A percentile compares a stretch with the other conserved stretches of the same genome.
These are phyloP conservation scores for Mungos mungo DNA, from an alignment of 2,113 vertebrate genomes.

Conservation along the genomic window DNA sequence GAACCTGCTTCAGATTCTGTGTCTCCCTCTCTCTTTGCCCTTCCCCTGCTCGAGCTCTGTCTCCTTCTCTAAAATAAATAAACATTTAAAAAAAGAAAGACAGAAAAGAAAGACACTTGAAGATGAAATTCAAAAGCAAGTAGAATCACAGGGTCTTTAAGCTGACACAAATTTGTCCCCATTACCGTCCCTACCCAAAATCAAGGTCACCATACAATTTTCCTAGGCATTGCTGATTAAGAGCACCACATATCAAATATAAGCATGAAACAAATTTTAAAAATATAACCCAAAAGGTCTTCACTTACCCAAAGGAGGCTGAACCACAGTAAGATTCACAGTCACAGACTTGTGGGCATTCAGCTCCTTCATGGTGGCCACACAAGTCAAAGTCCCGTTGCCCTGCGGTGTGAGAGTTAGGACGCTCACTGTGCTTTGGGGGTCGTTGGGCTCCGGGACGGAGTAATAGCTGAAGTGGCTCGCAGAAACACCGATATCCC, in stretches of 20 bases:
- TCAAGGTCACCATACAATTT: accelerated
- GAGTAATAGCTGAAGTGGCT: constrained; percentile 82
- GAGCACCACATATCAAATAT: not conserved
- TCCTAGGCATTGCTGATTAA: not conserved
- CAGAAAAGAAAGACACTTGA: not conserved
- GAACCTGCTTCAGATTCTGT: too few relatives aligned
- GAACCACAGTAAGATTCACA: constrained; percentile 84
- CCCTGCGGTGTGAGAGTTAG: constrained; percentile 83
- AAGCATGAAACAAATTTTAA: not conserved
- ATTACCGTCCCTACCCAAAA: not conserved
- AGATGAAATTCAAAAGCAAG: not conserved
- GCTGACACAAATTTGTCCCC: not conserved
- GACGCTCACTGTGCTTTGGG: constrained; percentile 84
- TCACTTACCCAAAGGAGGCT: constrained; percentile 81
- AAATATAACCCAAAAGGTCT: not conserved
- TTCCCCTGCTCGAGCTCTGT: too few relatives aligned
- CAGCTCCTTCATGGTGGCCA: constrained; percentile 86
- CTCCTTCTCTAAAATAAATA: too few relatives aligned
- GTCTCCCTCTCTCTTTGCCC: too few relatives aligned
- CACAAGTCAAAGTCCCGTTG: constrained; percentile 86
- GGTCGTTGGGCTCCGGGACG: constrained; percentile 71
- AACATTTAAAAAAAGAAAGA: too few relatives aligned
- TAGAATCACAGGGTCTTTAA: not conserved
- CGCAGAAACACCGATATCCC: constrained; percentile 83
- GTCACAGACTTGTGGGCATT: constrained; percentile 79